Conservation (phyloP, 2,888 invertebrate genomes). For the Silvanus unidentatus region DNA sequence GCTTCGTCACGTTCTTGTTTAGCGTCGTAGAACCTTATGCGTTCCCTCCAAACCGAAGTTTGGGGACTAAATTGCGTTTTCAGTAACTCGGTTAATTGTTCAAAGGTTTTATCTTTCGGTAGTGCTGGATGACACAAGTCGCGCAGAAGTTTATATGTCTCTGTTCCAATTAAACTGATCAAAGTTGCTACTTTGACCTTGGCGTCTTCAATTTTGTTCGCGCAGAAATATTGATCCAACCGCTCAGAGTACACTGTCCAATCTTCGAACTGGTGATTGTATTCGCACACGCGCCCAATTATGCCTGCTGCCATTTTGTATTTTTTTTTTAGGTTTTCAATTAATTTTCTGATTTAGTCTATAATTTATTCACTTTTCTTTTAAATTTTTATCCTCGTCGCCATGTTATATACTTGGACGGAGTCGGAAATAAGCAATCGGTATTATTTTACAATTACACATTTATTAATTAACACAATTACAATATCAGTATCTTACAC, state of each 20-base stretch:
- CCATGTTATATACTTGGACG: background rate
- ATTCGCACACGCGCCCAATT: background rate
- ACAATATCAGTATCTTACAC: no score
- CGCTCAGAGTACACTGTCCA: slow-evolving; percentile 11
- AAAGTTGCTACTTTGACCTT: slow-evolving; percentile 15
- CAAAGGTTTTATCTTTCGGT: slow-evolving; percentile 22
- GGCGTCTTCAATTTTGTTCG: slow-evolving; percentile 8
- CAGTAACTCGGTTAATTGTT: slow-evolving; percentile 15
- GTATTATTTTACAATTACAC: no score
- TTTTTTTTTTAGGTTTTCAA: background rate
- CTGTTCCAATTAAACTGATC: slow-evolving; percentile 19
- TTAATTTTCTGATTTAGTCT: no score
- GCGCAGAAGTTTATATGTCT: slow-evolving; percentile 12
- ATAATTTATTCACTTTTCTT: no score
- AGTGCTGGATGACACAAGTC: slow-evolving; percentile 21
- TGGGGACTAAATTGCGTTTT: slow-evolving; percentile 16
- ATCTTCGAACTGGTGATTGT: slow-evolving; percentile 6
- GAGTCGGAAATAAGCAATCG: no score
- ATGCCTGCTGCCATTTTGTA: background rate
- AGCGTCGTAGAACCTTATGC: slow-evolving; percentile 20
- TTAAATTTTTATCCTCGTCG: slow-evolving; percentile 1
- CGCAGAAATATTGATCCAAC: slow-evolving; percentile 12
- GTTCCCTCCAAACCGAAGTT: slow-evolving; percentile 18
- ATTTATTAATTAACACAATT: no score
- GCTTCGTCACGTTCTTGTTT: slow-evolving; percentile 17